A percentile compares a stretch with the other conserved stretches of the same genome.
phyloP scores from a whole-genome alignment of 2,888 invertebrate genomes.

The Thera obeliscata region DNA sequence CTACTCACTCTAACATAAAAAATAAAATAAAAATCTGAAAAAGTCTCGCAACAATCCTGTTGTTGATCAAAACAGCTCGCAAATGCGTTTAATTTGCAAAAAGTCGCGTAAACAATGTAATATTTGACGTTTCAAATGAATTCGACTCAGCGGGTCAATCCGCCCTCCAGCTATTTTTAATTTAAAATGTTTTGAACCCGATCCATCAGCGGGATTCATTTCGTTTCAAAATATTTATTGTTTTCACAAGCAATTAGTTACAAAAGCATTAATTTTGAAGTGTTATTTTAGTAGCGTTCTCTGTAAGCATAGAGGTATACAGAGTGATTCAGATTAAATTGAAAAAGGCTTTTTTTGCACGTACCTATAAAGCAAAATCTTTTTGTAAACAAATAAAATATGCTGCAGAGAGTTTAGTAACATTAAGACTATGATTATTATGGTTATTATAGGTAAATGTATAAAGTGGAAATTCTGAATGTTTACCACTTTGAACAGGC shows the following conservation, averaged over 20 bases:
- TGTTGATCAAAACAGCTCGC: not conserved
- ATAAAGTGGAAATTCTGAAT: too few species aligned
- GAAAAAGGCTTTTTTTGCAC: too few species aligned
- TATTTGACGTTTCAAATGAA: conserved; percentile 33
- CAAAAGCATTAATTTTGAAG: conserved; percentile 18
- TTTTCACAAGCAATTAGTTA: conserved; percentile 36
- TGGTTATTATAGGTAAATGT: too few species aligned
- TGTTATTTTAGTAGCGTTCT: conserved; percentile 10
- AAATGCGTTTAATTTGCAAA: conserved; percentile 10
- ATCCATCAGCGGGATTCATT: conserved; percentile 52
- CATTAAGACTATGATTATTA: too few species aligned
- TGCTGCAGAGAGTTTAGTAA: too few species aligned
- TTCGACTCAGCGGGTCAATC: conserved; percentile 17
- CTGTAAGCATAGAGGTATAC: not conserved
- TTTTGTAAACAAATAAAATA: too few species aligned
- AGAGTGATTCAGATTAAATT: too few species aligned
- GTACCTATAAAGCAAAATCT: too few species aligned
- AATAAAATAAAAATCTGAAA: too few species aligned
- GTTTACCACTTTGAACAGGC: too few species aligned
- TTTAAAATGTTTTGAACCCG: conserved; percentile 54
- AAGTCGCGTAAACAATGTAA: conserved; percentile 14
- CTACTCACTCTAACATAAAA: too few species aligned
- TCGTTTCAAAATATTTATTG: conserved; percentile 42
- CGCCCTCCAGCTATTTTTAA: conserved; percentile 55
- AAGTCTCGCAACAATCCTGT: too few species aligned